phyloP scores from a whole-genome alignment of 35 echinoderm and acorn worm species.

The Hemicentrotus pulcherrimus region DNA sequence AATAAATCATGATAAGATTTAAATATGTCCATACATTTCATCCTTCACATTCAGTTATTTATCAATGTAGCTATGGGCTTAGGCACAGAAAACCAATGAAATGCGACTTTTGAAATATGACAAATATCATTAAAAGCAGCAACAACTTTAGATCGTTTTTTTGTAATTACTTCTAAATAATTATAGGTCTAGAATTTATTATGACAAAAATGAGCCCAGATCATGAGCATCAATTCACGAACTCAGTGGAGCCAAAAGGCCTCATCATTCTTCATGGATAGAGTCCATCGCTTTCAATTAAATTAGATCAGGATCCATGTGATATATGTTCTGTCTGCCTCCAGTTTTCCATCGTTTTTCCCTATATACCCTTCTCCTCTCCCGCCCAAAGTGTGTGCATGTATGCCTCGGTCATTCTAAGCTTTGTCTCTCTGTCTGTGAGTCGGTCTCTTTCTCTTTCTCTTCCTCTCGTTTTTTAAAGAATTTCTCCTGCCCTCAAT shows the following conservation, averaged over 20 bases:
- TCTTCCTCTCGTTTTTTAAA: too few species aligned
- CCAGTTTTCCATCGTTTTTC: neutral
- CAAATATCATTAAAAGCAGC: neutral
- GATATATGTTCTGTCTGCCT: neutral
- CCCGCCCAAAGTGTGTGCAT: neutral
- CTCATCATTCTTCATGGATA: neutral
- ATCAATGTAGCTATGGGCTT: neutral
- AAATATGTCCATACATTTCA: neutral
- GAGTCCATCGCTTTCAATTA: neutral
- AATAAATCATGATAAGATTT: neutral
- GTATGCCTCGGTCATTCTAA: too few species aligned
- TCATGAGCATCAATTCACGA: neutral
- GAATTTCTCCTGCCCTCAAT: too few species aligned
- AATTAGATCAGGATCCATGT: neutral
- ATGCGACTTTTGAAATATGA: neutral
- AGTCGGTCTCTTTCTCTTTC: too few species aligned
- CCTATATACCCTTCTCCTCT: neutral
- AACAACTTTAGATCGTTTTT: neutral
- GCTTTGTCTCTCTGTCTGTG: too few species aligned
- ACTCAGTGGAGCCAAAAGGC: neutral
- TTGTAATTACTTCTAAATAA: neutral
- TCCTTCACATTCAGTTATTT: neutral
- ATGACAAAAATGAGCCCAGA: neutral
- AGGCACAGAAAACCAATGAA: neutral
- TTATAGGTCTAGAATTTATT: neutral